Evolutionary conservation across 2,797 vertebrate species (phyloP), one percentile per base, ranked within the genome.

Genomic region (Poeciliopsis infans): DNA sequence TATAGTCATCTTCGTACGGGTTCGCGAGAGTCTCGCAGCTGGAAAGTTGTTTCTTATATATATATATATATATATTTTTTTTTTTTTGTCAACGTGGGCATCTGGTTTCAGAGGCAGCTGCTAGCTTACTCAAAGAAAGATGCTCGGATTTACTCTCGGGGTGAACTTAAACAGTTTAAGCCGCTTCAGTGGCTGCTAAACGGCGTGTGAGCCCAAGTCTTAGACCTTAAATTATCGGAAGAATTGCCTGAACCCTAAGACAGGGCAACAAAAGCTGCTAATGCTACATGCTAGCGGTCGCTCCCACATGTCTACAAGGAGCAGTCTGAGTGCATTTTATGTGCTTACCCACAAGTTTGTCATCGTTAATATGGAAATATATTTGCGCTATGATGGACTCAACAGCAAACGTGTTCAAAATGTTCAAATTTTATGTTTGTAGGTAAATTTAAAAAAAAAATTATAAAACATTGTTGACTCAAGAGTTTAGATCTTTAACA

Each of bases 201-300:
- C 2, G 1, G 4, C 0, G 3, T 1, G 3, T 0, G 23, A 4
- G 1, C 43, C 53, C 7, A n/a, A 28, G 41, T 46, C 3, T 25
- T 8, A 16, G 25, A 5, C 10, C 16, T 45, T 46, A 13, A 59
- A 15, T 16, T 72, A 1, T 13, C 6, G 0, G 0, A 5, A 33
- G 76, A 47, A 8, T 75, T 73, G 53, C 36, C 0, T 4, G 0
- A 3, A 1, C 2, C 12, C 8, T 6, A 55, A 81, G 51, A 7
- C 10, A 11, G 0, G 55, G 20, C 4, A 72, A 28, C 45, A 55
- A 18, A 53, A 61, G 71, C 10, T 2, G 88, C 86, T 91, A 89
- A 91, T 88, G 92, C 92, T 92, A 94, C 73, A 77, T 85, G 94
- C 94, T 94, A 94, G 88, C 39, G 55, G 41, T 36, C 57, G 66